phyloP scores from a whole-genome alignment of 2,113 vertebrate species.

The Callospermophilus lateralis region DNA sequence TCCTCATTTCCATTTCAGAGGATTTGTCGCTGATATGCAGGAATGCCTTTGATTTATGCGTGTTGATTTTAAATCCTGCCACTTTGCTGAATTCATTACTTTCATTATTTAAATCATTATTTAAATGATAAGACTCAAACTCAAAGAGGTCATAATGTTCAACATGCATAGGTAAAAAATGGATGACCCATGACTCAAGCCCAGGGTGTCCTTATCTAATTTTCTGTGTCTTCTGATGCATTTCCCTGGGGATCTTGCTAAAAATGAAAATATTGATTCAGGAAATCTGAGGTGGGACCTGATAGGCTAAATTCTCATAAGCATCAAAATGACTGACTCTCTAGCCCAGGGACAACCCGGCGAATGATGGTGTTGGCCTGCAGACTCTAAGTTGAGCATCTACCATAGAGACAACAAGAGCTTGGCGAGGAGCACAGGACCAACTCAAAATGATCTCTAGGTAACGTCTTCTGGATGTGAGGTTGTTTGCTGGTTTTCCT shows the following conservation, averaged over 20 bases:
- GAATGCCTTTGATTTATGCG: too few relatives aligned
- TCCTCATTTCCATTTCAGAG: too few relatives aligned
- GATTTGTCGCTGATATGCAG: too few relatives aligned
- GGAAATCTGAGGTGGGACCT: not conserved
- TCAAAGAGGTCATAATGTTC: too few relatives aligned
- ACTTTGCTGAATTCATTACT: too few relatives aligned
- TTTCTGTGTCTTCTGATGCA: not conserved
- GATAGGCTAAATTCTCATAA: too few relatives aligned
- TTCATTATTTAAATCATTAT: not conserved
- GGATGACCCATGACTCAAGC: not conserved
- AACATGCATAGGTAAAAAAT: too few relatives aligned
- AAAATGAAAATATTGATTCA: not conserved
- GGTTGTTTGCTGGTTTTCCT: not conserved
- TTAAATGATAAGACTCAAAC: not conserved
- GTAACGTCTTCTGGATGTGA: not conserved
- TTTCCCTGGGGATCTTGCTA: too few relatives aligned
- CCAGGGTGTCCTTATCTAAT: not conserved
- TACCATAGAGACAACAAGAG: rapidly evolving
- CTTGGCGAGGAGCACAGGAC: too few relatives aligned
- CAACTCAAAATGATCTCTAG: not conserved
- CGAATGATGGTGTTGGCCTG: not conserved
- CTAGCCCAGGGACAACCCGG: too few relatives aligned
- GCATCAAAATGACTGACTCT: not conserved
- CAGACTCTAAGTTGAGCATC: not conserved
- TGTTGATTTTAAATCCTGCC: too few relatives aligned